These are phyloP conservation scores for Paramuricea clavata DNA, from an alignment of 92 coral and sea anemone species.

Conservation along the genomic window DNA sequence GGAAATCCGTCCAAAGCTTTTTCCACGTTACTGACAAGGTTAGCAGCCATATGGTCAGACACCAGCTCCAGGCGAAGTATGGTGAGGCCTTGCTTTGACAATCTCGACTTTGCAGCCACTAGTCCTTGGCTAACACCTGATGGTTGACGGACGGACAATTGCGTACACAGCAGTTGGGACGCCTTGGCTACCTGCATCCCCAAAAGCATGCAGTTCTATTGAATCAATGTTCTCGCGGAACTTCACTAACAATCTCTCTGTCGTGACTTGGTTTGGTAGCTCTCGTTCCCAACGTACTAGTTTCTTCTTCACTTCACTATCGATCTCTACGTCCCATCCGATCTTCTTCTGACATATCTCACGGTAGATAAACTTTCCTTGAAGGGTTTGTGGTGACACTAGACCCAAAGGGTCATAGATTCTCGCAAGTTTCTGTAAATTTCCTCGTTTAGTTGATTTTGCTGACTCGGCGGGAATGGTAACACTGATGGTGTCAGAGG, in stretches of 20 bases:
- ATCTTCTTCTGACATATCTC: neutral
- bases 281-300: constrained; percentile 1
- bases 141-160: neutral
- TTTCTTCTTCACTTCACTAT: neutral
- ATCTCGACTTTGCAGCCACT: constrained; percentile 18
- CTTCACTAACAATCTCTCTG: neutral
- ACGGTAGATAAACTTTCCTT: constrained; percentile 12
- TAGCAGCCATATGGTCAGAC: constrained; percentile 24
- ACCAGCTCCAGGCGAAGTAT: constrained; percentile 23
- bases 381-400: constrained; percentile 12
- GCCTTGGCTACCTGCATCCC: constrained; percentile 20
- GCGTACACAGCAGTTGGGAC: constrained; percentile 25
- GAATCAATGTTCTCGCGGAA: constrained; percentile 9
- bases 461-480: constrained; percentile 60
- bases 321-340: constrained; percentile 19
- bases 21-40: neutral
- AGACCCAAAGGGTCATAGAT: constrained; percentile 64
- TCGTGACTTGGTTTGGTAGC: neutral
- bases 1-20: constrained; percentile 17
- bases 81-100: constrained; percentile 2
- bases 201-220: constrained; percentile 27
- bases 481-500: constrained; percentile 51
- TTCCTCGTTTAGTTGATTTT: constrained; percentile 60
- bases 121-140: constrained; percentile 25
- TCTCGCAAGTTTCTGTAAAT: constrained; percentile 54